phyloP scores from a whole-genome alignment of 2,797 vertebrate genomes.

The Vespertilio murinus region DNA sequence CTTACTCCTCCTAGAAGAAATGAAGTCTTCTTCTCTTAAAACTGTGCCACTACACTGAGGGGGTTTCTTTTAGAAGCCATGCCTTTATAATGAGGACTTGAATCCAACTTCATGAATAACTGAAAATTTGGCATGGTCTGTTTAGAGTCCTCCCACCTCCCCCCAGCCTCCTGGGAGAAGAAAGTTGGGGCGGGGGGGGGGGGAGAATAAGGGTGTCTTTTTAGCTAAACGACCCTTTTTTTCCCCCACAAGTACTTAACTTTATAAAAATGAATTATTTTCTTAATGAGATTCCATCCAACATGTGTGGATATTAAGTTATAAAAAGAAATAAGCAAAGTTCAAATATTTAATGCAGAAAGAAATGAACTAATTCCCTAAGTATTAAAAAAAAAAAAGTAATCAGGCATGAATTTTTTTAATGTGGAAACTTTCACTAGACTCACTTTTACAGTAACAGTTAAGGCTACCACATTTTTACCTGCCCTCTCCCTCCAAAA shows the following conservation, averaged over 20 bases:
- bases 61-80: slow-evolving; percentile 39
- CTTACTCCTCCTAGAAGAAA: slow-evolving; percentile 77
- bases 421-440: slow-evolving; percentile 2
- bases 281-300: slow-evolving; percentile 61
- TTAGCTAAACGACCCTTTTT: slow-evolving; percentile 46
- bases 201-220: not conserved
- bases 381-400: slow-evolving; percentile 3
- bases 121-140: not conserved
- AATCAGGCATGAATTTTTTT: not conserved
- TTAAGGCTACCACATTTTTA: not conserved
- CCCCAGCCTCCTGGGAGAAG: not conserved
- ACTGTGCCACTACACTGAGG: slow-evolving; percentile 60
- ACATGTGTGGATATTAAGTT: not conserved
- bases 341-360: slow-evolving; percentile 14
- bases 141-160: not conserved
- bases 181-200: not conserved
- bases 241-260: not conserved
- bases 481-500: not conserved
- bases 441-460: not conserved
- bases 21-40: slow-evolving; percentile 74
- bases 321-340: not conserved
- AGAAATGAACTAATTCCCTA: not conserved
- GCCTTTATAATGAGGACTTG: not conserved
- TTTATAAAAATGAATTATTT: not conserved
- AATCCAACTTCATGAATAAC: slow-evolving; percentile 24